Percentiles rank a stretch among this genome's conserved stretches.
phyloP scores from a whole-genome alignment of 2,113 vertebrate species.

The Aythya baeri region DNA sequence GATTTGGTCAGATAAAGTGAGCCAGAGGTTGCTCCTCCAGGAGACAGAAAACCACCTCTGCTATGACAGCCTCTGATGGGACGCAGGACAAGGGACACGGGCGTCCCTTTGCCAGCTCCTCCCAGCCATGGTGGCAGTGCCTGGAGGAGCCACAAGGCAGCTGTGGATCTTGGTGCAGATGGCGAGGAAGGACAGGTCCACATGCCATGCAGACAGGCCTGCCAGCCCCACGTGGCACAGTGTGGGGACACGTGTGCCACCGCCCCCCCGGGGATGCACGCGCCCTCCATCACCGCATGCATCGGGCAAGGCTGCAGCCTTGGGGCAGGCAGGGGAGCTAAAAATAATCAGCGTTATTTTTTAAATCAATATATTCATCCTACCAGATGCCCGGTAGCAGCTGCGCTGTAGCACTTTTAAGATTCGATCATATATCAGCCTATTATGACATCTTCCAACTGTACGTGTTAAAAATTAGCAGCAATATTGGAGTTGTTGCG shows the following conservation, averaged over 20 bases:
- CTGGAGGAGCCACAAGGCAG: background rate
- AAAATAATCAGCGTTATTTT: background rate
- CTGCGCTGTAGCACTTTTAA: slow-evolving; percentile 36
- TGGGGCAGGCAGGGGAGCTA: background rate
- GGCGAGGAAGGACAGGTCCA: background rate
- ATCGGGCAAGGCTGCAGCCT: background rate
- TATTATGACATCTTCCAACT: slow-evolving; percentile 68
- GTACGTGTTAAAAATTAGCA: slow-evolving; percentile 73
- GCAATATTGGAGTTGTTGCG: slow-evolving; percentile 57
- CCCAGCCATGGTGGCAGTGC: fast-evolving
- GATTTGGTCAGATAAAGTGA: fast-evolving
- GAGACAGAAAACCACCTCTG: background rate
- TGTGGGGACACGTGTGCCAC: fast-evolving
- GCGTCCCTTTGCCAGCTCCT: fast-evolving
- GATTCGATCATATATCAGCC: slow-evolving; percentile 44
- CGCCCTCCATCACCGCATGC: fast-evolving
- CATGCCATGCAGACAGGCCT: background rate
- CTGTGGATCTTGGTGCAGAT: fast-evolving
- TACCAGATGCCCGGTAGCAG: slow-evolving; percentile 62
- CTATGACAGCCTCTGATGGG: background rate
- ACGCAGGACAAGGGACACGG: background rate
- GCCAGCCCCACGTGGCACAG: fast-evolving
- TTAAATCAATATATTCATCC: background rate
- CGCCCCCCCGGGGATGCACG: background rate
- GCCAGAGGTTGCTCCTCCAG: background rate